Evolutionary conservation across 1,140 invertebrate species (phyloP), one percentile per base, ranked within the genome.

Genomic region (Carposina sasakii): DNA sequence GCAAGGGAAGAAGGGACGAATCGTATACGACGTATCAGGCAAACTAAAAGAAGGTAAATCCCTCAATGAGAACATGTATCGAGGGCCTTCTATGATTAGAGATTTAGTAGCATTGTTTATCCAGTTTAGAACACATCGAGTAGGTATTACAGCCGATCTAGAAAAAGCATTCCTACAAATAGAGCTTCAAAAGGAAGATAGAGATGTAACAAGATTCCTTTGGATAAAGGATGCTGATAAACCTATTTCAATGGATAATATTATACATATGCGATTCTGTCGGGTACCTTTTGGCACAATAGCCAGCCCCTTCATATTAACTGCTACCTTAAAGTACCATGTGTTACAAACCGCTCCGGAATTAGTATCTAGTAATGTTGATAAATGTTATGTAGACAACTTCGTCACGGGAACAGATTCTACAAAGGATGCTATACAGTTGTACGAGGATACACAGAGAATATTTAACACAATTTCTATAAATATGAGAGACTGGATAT

Each of bases 361-460:
- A 15, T 16, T 48, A 10, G 26, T 42, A 13, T 45, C 39, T 46
- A 15, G 37, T 19, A 44, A 57, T 20, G 54, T 48, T 8, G 16
- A 54, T n/a, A 21, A 56, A 21, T 45, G 48, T 36, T 61, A 57
- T 52, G 54, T 61, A 10, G 54, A 61, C 20, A 57, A 61, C 40
- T 26, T 57, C 5, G 54, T 61, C 9, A 57, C 52, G 10, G 46
- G 51, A 3, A 31, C 46, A 3, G 13, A 26, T 4, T 52, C 44
- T 6, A 15, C 41, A 13, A 16, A 23, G 31, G 51, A 61, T 21
- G 54, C 43, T 20, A n/a, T 31, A n/a, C 20, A 23, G 16, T 26
- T 61, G 20, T 61, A 57, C 17, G 37, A 30, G 6, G 6, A 12
- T 28, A 21, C 39, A 19, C 56, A 51, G 34, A 3, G 54, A 21